A percentile compares a stretch with the other conserved stretches of the same genome.
These are phyloP conservation scores for Zaprionus africanus DNA, from an alignment of 1,140 invertebrate species.

Conservation along the genomic window DNA sequence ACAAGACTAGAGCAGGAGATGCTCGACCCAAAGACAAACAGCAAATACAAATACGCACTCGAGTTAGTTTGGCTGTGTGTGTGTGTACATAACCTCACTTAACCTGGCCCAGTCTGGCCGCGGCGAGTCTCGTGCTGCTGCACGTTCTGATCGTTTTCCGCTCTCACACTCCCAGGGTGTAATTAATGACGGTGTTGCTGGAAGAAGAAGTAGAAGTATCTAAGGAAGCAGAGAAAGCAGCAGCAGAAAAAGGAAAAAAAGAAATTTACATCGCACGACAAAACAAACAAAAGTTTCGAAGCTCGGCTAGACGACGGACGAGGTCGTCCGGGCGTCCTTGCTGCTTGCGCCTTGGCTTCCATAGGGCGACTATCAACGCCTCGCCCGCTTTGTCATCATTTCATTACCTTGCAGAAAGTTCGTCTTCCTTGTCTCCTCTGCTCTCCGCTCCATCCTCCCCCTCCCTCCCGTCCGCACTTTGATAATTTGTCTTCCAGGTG, in stretches of 20 bases:
- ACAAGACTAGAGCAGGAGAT: neutral
- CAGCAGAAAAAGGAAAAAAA: constrained; percentile 3
- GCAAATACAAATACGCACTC: constrained; percentile 38
- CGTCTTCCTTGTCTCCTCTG: neutral
- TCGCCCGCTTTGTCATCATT: constrained; percentile 78
- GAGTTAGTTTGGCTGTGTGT: constrained; percentile 27
- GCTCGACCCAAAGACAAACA: constrained; percentile 15
- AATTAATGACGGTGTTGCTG: constrained; percentile 65
- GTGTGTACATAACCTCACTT: constrained; percentile 59
- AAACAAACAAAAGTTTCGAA: constrained; percentile 61
- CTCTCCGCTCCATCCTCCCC: neutral
- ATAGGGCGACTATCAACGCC: constrained; percentile 45
- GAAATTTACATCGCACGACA: constrained; percentile 65
- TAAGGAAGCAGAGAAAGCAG: neutral
- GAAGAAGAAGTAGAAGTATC: constrained; percentile 13
- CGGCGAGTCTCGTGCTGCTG: constrained; percentile 2
- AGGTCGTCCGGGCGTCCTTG: constrained; percentile 18
- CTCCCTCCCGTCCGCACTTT: constrained; percentile 9
- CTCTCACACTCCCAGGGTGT: constrained; percentile 37
- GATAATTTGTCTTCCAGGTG: constrained; percentile 81
- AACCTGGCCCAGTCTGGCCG: constrained; percentile 30
- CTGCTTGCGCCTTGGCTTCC: neutral
- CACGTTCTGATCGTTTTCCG: constrained; percentile 32
- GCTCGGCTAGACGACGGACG: constrained; percentile 22
- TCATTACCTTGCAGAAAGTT: constrained; percentile 77